A percentile compares a stretch with the other conserved stretches of the same genome.
Conservation (phyloP, 1,140 invertebrate species). For the Tetraneura akinire region DNA sequence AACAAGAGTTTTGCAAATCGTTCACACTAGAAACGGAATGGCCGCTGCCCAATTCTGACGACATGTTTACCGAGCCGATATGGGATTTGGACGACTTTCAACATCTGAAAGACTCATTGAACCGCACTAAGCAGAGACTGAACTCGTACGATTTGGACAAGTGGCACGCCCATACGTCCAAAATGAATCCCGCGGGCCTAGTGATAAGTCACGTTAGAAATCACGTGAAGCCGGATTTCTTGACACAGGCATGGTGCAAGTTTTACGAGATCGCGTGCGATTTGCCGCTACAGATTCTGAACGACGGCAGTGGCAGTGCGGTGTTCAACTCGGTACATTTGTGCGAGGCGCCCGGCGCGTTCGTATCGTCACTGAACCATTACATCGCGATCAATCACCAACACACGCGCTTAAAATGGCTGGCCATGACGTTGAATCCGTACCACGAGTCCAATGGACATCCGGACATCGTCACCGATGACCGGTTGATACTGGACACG, state of each 20-base stretch:
- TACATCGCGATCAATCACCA: conserved; percentile 67
- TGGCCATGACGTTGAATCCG: conserved; percentile 84
- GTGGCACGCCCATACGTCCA: conserved; percentile 81
- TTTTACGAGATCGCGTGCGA: conserved; percentile 80
- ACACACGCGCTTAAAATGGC: conserved; percentile 73
- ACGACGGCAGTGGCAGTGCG: conserved; percentile 56
- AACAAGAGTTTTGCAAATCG: background rate
- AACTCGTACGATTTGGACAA: conserved; percentile 73
- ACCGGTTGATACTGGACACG: conserved; percentile 80
- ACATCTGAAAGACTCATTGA: conserved; percentile 71
- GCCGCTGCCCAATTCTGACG: background rate
- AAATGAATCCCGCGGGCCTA: conserved; percentile 70
- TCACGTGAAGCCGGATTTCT: conserved; percentile 71
- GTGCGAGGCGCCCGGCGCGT: conserved; percentile 94
- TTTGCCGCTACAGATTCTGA: conserved; percentile 57
- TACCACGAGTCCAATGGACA: conserved; percentile 84
- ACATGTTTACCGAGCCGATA: background rate
- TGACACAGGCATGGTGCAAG: conserved; percentile 90
- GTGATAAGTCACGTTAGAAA: conserved; percentile 67
- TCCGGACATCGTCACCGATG: conserved; percentile 77
- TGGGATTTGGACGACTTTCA: conserved; percentile 62
- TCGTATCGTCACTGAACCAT: conserved; percentile 86
- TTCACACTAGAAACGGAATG: background rate
- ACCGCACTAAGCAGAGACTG: conserved; percentile 75
- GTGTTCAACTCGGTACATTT: conserved; percentile 77